Conservation (phyloP, 2,888 invertebrate genomes). For the Cerastoderma edule region DNA sequence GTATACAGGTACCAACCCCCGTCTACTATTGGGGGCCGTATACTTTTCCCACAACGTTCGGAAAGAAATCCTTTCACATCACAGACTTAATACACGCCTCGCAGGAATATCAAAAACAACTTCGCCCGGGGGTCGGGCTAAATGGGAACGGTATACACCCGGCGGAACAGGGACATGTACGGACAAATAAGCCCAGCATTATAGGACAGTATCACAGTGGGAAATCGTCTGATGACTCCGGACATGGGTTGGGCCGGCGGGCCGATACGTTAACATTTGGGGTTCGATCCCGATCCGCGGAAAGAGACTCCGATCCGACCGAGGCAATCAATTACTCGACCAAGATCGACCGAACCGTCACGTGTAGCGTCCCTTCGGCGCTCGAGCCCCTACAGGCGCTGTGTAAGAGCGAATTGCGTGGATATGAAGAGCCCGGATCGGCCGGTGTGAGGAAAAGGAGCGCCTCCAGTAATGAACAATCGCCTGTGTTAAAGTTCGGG, state of each 20-base stretch:
- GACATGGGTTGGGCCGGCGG: too few relatives aligned
- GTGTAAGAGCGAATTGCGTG: slow-evolving; percentile 68
- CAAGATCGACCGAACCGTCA: slow-evolving; percentile 21
- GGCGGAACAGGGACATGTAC: not conserved
- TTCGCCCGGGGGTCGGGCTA: slow-evolving; percentile 1
- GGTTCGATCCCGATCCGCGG: not conserved
- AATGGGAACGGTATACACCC: not conserved
- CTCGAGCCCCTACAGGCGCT: slow-evolving; percentile 74
- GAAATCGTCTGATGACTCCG: not conserved
- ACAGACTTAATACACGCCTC: slow-evolving; percentile 61
- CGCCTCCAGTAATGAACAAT: not conserved
- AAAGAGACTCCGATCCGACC: slow-evolving; percentile 12
- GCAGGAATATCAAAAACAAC: slow-evolving; percentile 27
- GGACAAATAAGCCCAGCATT: not conserved
- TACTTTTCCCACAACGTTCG: slow-evolving; percentile 19
- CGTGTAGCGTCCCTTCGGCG: slow-evolving; percentile 64
- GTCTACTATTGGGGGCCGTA: slow-evolving; percentile 60
- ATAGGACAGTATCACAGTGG: not conserved
- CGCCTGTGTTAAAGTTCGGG: slow-evolving; percentile 67
- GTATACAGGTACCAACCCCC: slow-evolving; percentile 52
- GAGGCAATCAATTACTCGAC: slow-evolving; percentile 41
- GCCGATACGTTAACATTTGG: not conserved
- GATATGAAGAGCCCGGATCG: slow-evolving; percentile 42
- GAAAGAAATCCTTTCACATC: slow-evolving; percentile 57
- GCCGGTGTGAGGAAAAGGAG: not conserved